A percentile compares a stretch with the other conserved stretches of the same genome.
These are phyloP conservation scores for Xenentodon cancila DNA, from an alignment of 2,797 vertebrate genomes.

Conservation along the genomic window DNA sequence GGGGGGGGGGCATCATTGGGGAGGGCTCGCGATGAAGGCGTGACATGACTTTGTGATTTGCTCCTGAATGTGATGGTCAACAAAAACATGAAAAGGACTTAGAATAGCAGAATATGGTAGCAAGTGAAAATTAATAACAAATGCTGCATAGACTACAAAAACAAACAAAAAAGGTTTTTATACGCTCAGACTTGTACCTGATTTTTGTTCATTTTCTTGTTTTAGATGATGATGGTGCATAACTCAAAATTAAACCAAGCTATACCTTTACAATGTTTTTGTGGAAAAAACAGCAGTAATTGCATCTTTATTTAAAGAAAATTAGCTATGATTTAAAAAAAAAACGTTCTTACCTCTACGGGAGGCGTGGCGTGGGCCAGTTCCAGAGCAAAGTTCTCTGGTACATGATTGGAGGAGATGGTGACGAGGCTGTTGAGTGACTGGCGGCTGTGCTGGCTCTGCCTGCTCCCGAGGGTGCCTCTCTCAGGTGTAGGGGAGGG, in stretches of 20 bases:
- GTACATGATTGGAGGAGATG: slow-evolving; percentile 95
- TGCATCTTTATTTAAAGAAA: background rate
- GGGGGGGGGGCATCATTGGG: slow-evolving; percentile 9
- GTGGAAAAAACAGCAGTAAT: background rate
- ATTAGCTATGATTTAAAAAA: background rate
- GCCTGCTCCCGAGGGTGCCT: slow-evolving; percentile 89
- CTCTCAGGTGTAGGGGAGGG: slow-evolving; percentile 92
- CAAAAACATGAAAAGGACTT: slow-evolving; percentile 62
- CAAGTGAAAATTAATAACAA: slow-evolving; percentile 52
- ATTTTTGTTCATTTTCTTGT: background rate
- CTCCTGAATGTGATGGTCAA: slow-evolving; percentile 64
- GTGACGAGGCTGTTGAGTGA: slow-evolving; percentile 98
- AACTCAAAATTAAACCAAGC: too few relatives aligned
- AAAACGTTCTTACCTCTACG: slow-evolving; percentile 89
- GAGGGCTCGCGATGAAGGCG: background rate
- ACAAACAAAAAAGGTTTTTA: background rate
- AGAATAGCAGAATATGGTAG: slow-evolving; percentile 50
- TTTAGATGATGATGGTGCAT: background rate
- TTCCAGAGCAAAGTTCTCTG: slow-evolving; percentile 93
- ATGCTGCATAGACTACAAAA: slow-evolving; percentile 24
- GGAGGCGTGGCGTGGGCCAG: slow-evolving; percentile 94
- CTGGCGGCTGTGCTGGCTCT: slow-evolving; percentile 96
- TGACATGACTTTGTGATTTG: slow-evolving; percentile 52
- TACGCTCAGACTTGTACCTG: background rate
- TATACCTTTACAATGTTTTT: background rate